Base-by-base conservation (phyloP, 2,888 invertebrate species). In the Drosophila phalerata region DNA sequence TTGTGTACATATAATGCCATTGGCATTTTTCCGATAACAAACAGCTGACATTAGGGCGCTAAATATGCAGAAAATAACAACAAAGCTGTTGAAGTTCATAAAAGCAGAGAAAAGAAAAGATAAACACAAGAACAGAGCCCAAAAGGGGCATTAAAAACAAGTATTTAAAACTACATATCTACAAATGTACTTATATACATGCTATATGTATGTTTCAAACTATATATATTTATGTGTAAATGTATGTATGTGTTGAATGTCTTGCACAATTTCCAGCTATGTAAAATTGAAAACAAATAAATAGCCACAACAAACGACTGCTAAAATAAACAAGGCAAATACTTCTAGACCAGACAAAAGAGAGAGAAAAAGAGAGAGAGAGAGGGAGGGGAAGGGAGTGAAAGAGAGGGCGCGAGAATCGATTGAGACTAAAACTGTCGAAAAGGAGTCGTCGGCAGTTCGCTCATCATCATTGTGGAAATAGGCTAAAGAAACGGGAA, bases 241-340 rank as follows among this genome's bases (percentile, higher is more conserved):
- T 43, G 47, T 60, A 43, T 51, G 38, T 58, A 56, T 55, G 55
- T 40, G 17, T 28, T 52, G 55, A 45, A 52, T 37, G 51, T 64
- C 80, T 81, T 84, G 88, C 83, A 75, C 88, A 84, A 84, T 88
- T 56, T 82, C n/a, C 28, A 69, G 60, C 65, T 40, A 69, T 72
- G 79, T 71, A 74, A 79, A 79, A 88, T 70, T 69, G 52, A 85
- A 83, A 83, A 78, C 70, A 85, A 85, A 88, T 83, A 86, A 84
- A 79, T 73, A 79, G 77, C 73, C 81, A 71, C 79, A 86, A 84
- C 69, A 75, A 85, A 80, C 83, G 78, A 28, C 57, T 62, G 84
- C 52, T 70, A 77, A 86, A 81, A 83, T 78, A 83, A 83, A 83
- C 84, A 83, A 64, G 63, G 53, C 58, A 58, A 63, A 52, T 32